phyloP scores from a whole-genome alignment of 2,797 vertebrate genomes.

The Mionectes olivaceus region DNA sequence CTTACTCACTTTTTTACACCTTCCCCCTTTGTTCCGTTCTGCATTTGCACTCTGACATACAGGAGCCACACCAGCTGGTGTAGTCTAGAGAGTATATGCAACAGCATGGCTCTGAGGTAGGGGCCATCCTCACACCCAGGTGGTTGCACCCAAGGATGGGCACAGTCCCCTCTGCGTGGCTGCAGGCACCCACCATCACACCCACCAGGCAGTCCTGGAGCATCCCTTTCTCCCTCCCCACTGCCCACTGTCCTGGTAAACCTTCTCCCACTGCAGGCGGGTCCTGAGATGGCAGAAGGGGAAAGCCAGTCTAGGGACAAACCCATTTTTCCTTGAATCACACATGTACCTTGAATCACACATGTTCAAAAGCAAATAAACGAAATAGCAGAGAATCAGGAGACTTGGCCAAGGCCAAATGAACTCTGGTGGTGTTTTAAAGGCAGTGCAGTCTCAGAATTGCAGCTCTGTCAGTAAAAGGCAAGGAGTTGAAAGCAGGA shows the following conservation, averaged over 20 bases:
- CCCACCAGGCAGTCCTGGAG: rapidly evolving
- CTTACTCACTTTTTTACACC: slow-evolving; percentile 5
- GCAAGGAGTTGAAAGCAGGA: not conserved
- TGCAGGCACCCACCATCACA: not conserved
- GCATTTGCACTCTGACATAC: not conserved
- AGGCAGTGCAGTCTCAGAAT: not conserved
- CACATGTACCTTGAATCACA: not conserved
- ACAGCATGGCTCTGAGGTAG: not conserved
- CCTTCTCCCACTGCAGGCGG: rapidly evolving
- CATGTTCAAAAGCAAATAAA: not conserved
- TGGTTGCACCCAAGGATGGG: not conserved
- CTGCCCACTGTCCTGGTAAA: not conserved
- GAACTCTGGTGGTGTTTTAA: slow-evolving; percentile 6
- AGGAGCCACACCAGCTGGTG: not conserved
- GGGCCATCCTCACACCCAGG: not conserved
- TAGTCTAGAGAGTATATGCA: not conserved
- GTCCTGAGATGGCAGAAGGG: not conserved
- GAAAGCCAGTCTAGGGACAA: not conserved
- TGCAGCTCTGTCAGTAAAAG: not conserved
- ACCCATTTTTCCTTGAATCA: not conserved
- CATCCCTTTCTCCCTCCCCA: rapidly evolving
- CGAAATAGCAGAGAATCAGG: not conserved
- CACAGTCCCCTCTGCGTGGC: not conserved
- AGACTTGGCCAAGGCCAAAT: not conserved
- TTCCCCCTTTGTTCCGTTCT: slow-evolving; percentile 5